These are phyloP conservation scores for Lamellibrachia columna DNA, from an alignment of 2,888 invertebrate species.

Conservation along the genomic window DNA sequence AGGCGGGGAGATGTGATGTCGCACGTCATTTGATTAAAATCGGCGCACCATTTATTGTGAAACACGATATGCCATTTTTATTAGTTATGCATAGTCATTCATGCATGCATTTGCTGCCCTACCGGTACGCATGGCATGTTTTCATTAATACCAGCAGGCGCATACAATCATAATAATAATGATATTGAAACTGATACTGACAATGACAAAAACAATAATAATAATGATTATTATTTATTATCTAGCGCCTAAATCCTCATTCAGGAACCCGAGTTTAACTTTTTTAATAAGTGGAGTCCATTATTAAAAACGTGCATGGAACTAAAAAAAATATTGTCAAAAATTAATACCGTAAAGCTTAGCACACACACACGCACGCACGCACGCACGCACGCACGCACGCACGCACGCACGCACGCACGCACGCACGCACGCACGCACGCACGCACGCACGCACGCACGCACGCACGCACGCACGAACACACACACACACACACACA, in stretches of 20 bases:
- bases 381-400: neutral
- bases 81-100: neutral
- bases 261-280: too few relatives aligned
- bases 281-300: too few relatives aligned
- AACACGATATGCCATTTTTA: too few relatives aligned
- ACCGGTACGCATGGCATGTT: neutral
- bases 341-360: neutral
- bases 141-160: too few relatives aligned
- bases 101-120: neutral
- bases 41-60: neutral
- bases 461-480: too few relatives aligned
- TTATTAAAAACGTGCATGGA: too few relatives aligned
- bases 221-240: too few relatives aligned
- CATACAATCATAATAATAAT: too few relatives aligned
- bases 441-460: too few relatives aligned
- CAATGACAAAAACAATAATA: too few relatives aligned
- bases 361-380: conserved; percentile 20
- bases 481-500: conserved; percentile 26
- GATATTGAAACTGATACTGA: neutral
- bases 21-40: neutral
- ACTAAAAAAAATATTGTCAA: too few relatives aligned
- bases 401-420: neutral
- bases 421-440: neutral
- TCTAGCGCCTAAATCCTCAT: too few relatives aligned
- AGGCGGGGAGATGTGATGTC: neutral